Evolutionary conservation across 2,797 vertebrate species (phyloP).

Genomic region (Clarias fuscus): DNA sequence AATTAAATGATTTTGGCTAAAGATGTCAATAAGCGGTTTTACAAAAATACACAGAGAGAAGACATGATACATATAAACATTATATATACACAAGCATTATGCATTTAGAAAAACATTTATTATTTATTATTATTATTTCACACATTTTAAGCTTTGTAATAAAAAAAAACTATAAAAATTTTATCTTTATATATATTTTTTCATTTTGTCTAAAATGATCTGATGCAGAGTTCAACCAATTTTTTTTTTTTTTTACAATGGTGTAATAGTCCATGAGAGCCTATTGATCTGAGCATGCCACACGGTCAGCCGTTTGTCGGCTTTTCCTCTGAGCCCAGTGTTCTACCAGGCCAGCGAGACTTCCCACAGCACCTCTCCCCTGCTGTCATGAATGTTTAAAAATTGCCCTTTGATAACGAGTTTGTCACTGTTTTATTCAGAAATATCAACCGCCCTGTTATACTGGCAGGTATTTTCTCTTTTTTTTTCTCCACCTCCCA

Average conservation of each 20-base stretch:
- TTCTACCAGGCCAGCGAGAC: slow-evolving; percentile 32
- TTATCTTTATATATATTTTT: neutral
- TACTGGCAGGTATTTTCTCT: slow-evolving; percentile 73
- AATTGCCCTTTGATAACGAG: slow-evolving; percentile 83
- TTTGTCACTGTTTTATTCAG: slow-evolving; percentile 83
- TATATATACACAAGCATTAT: too few species aligned
- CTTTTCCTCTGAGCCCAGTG: slow-evolving; percentile 21
- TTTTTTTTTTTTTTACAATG: neutral
- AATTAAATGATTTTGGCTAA: neutral
- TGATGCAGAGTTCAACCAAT: neutral
- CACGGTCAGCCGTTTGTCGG: slow-evolving; percentile 23
- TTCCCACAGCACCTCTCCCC: slow-evolving; percentile 53
- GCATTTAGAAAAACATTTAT: too few species aligned
- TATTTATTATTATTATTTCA: neutral
- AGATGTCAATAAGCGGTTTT: neutral
- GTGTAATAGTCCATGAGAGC: slow-evolving; percentile 23
- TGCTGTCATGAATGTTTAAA: slow-evolving; percentile 82
- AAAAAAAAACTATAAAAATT: neutral
- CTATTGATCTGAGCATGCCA: slow-evolving; percentile 20
- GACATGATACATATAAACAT: too few species aligned
- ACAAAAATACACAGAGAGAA: neutral
- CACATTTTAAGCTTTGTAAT: neutral
- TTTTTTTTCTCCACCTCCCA: slow-evolving; percentile 63
- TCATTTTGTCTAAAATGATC: slow-evolving; percentile 4
- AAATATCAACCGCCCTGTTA: slow-evolving; percentile 81